Evolutionary conservation across 2,797 vertebrate genomes (phyloP).

Genomic region (Pyrocephalus nanus): DNA sequence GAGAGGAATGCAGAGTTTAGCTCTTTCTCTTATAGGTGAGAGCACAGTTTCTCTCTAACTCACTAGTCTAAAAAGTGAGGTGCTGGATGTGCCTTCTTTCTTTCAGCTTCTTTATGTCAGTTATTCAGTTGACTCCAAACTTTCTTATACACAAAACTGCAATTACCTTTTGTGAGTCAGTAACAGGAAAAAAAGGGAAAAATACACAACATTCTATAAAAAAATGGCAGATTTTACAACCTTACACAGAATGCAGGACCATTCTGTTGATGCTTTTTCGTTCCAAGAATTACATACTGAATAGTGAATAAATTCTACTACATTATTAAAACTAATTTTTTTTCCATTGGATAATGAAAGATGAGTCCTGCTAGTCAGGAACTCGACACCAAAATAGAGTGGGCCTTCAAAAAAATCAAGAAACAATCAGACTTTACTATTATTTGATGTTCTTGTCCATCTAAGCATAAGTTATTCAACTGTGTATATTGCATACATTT

Average conservation of each 20-base stretch:
- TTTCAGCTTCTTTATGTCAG: neutral
- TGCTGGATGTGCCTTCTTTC: neutral
- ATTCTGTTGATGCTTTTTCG: neutral
- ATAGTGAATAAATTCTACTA: neutral
- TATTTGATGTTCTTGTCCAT: neutral
- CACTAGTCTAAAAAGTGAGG: neutral
- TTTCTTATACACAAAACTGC: neutral
- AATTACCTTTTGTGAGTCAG: neutral
- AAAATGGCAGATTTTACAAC: neutral
- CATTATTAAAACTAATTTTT: neutral
- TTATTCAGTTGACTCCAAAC: neutral
- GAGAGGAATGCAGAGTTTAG: neutral
- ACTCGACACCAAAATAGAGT: neutral
- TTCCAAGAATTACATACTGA: neutral
- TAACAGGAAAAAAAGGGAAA: neutral
- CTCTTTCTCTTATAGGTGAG: neutral
- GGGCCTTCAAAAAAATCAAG: neutral
- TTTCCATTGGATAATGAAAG: neutral
- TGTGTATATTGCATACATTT: neutral
- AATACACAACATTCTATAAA: neutral
- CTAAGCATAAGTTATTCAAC: neutral
- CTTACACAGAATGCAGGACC: neutral
- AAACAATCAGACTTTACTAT: neutral
- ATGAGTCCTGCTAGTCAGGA: neutral
- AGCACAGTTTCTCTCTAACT: neutral